phyloP scores from a whole-genome alignment of 2,888 invertebrate genomes.

The Taenaris catops region DNA sequence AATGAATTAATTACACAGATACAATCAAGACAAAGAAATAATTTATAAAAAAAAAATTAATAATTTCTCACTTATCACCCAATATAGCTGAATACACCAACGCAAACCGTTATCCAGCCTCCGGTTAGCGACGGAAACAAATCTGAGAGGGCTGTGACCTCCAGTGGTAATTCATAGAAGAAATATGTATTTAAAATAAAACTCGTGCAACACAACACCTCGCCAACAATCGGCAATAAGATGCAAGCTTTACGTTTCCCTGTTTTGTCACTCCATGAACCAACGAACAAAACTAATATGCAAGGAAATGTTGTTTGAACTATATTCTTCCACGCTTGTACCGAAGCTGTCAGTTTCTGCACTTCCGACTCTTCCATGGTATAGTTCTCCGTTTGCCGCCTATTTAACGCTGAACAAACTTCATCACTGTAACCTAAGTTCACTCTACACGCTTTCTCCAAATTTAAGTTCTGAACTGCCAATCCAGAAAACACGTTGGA shows the following conservation, averaged over 20 bases:
- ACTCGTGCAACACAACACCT: conserved; percentile 71
- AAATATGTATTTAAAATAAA: conserved; percentile 78
- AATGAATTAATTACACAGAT: too few species aligned
- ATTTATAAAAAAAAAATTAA: neutral
- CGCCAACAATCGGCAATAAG: conserved; percentile 76
- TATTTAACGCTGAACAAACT: conserved; percentile 87
- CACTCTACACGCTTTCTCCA: conserved; percentile 92
- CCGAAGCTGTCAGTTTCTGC: conserved; percentile 78
- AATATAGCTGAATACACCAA: conserved; percentile 82
- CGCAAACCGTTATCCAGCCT: conserved; percentile 80
- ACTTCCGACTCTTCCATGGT: conserved; percentile 83
- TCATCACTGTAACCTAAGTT: conserved; percentile 86
- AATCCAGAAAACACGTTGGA: conserved; percentile 85
- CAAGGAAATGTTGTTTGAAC: conserved; percentile 79
- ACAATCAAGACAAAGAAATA: neutral
- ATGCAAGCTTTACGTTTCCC: conserved; percentile 80
- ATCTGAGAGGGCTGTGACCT: conserved; percentile 76
- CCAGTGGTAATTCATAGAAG: conserved; percentile 79
- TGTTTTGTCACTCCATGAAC: conserved; percentile 82
- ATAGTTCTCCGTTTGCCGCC: conserved; percentile 85
- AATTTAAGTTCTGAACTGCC: conserved; percentile 90
- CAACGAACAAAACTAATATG: conserved; percentile 77
- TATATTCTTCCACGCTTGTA: conserved; percentile 79
- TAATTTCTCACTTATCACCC: conserved; percentile 32
- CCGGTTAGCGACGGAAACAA: conserved; percentile 78